phyloP scores from a whole-genome alignment of 2,113 vertebrate genomes.

The Pterocles orientalis region DNA sequence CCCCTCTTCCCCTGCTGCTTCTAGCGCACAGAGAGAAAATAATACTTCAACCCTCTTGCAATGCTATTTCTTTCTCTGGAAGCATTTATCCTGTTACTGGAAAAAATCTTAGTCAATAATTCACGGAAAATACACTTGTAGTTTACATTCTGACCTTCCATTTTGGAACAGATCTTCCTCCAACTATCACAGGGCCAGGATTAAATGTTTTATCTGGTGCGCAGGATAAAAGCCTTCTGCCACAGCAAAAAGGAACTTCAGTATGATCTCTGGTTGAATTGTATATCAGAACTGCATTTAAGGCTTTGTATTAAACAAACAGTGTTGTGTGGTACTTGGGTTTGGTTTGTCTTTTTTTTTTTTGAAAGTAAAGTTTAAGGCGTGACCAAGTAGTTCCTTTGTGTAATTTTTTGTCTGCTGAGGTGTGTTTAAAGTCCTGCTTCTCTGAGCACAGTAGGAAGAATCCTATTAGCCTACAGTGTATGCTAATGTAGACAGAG shows the following conservation, averaged over 20 bases:
- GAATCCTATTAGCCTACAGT: not conserved
- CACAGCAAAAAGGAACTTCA: not conserved
- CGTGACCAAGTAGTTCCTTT: not conserved
- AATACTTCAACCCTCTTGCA: not conserved
- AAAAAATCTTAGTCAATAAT: constrained; percentile 38
- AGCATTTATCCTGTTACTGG: not conserved
- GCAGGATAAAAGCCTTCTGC: not conserved
- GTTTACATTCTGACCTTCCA: constrained; percentile 26
- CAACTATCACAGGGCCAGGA: not conserved
- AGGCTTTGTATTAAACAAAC: not conserved
- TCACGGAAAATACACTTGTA: not conserved
- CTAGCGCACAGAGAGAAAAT: not conserved
- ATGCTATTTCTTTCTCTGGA: not conserved
- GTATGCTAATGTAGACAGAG: not conserved
- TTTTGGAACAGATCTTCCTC: constrained; percentile 28
- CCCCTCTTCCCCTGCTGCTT: not conserved
- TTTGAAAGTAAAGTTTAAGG: not conserved
- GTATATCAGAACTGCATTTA: not conserved
- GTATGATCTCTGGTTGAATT: not conserved
- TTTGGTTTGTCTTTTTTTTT: not conserved
- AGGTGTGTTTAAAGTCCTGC: not conserved
- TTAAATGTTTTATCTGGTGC: not conserved
- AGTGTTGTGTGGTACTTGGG: not conserved
- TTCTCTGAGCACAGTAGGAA: not conserved
- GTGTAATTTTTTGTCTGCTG: not conserved